phyloP scores from a whole-genome alignment of 2,888 invertebrate species.

The Agrochola lychnidis region DNA sequence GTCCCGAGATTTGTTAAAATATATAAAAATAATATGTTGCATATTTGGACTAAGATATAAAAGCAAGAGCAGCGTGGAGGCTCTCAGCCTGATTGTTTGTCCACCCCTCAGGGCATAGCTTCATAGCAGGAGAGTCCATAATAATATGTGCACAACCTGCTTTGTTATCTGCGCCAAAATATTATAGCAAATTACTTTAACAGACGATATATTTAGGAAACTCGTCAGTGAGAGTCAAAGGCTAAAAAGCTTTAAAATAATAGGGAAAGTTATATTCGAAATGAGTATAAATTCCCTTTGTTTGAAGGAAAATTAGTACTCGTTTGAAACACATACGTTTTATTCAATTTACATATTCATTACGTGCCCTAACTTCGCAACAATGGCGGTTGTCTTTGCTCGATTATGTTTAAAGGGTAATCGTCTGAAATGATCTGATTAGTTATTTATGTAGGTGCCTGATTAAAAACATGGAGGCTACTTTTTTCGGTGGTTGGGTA shows the following conservation, averaged over 20 bases:
- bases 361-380: constrained; percentile 38
- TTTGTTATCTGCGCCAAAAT: constrained; percentile 14
- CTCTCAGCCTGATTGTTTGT: constrained; percentile 61
- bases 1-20: too few species aligned
- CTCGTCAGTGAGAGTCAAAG: constrained; percentile 6
- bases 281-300: constrained; percentile 37
- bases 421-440: constrained; percentile 38
- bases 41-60: constrained; percentile 41
- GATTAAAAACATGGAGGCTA: constrained; percentile 40
- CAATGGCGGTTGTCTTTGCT: constrained; percentile 45
- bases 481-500: constrained; percentile 32
- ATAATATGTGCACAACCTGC: constrained; percentile 10
- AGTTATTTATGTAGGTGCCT: constrained; percentile 51
- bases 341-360: constrained; percentile 65
- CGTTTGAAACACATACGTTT: constrained; percentile 59
- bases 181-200: not conserved
- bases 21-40: constrained; percentile 5
- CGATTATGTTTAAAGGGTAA: constrained; percentile 55
- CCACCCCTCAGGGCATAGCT: constrained; percentile 34
- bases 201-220: constrained; percentile 8
- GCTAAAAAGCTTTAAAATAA: constrained; percentile 2
- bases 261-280: constrained; percentile 37
- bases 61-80: constrained; percentile 30
- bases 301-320: constrained; percentile 53
- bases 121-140: constrained; percentile 12